Percentiles rank a stretch among this genome's conserved stretches.
phyloP scores from a whole-genome alignment of 2,113 vertebrate species.

The Alexandromys fortis region DNA sequence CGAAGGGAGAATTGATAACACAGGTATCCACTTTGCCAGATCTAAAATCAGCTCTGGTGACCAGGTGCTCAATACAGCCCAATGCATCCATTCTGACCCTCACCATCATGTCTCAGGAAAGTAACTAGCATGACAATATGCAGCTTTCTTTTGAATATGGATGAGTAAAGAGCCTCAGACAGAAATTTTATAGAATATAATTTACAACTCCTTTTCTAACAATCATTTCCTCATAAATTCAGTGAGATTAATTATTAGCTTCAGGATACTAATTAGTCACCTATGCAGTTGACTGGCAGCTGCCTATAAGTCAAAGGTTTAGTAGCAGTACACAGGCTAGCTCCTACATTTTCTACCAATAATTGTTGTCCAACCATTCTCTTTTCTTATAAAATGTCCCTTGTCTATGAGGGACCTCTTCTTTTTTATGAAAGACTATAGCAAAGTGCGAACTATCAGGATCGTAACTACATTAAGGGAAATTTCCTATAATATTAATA shows the following conservation, averaged over 20 bases:
- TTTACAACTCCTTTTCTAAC: not conserved
- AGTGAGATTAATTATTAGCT: conserved; percentile 21
- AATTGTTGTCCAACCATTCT: conserved; percentile 39
- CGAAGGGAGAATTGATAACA: not conserved
- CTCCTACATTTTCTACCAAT: conserved; percentile 19
- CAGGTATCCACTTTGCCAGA: not conserved
- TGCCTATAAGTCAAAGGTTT: conserved; percentile 4
- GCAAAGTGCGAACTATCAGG: not conserved
- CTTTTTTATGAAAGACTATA: not conserved
- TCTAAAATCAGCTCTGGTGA: not conserved
- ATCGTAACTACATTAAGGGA: not conserved
- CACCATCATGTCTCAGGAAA: not conserved
- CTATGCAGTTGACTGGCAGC: not conserved
- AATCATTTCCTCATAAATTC: conserved; percentile 36
- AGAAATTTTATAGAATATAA: conserved; percentile 21
- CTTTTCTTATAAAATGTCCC: conserved; percentile 22
- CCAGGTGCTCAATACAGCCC: not conserved
- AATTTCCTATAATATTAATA: conserved; percentile 2
- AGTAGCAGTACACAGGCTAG: conserved; percentile 11
- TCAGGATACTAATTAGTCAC: conserved; percentile 38
- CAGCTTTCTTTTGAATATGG: not conserved
- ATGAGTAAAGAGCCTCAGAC: not conserved
- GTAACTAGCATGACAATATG: not conserved
- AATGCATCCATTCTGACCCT: not conserved
- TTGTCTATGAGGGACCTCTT: not conserved